A percentile compares a stretch with the other conserved stretches of the same genome.
These are phyloP conservation scores for Napeogenes sylphis DNA, from an alignment of 2,888 invertebrate genomes.

Conservation along the genomic window DNA sequence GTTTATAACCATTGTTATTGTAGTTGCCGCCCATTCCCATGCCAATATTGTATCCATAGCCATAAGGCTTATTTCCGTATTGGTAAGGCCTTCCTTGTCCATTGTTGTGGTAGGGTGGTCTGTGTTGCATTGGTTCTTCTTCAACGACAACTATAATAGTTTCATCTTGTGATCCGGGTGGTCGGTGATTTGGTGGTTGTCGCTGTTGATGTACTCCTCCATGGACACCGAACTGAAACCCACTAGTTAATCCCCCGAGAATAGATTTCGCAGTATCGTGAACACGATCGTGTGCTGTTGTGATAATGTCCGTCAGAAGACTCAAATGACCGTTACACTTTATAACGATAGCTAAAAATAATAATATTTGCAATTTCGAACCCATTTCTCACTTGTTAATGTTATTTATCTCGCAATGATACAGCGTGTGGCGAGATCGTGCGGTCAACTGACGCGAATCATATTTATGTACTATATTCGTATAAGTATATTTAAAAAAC, in stretches of 20 bases:
- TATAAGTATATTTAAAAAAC: constrained; percentile 29
- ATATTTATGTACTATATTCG: constrained; percentile 35
- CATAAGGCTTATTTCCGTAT: constrained; percentile 15
- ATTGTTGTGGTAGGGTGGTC: constrained; percentile 9
- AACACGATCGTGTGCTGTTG: constrained; percentile 29
- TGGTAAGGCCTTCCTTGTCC: constrained; percentile 13
- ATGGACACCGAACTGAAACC: constrained; percentile 40
- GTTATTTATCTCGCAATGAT: constrained; percentile 7
- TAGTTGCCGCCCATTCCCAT: constrained; percentile 9
- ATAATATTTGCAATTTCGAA: constrained; percentile 26
- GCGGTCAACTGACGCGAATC: constrained; percentile 43
- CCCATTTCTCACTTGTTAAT: constrained; percentile 17
- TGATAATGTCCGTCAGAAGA: constrained; percentile 16
- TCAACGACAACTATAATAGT: constrained; percentile 16
- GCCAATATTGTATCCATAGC: constrained; percentile 11
- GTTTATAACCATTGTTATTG: constrained; percentile 26
- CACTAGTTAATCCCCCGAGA: constrained; percentile 45
- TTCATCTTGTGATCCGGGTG: constrained; percentile 34
- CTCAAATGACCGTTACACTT: constrained; percentile 26
- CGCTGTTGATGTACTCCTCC: constrained; percentile 35
- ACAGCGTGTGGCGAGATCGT: constrained; percentile 31
- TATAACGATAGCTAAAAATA: constrained; percentile 24
- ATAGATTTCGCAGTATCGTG: constrained; percentile 47
- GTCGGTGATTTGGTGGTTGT: constrained; percentile 33
- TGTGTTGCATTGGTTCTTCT: background rate